Conservation (phyloP, 1,140 invertebrate species). For the Prorops nasuta region DNA sequence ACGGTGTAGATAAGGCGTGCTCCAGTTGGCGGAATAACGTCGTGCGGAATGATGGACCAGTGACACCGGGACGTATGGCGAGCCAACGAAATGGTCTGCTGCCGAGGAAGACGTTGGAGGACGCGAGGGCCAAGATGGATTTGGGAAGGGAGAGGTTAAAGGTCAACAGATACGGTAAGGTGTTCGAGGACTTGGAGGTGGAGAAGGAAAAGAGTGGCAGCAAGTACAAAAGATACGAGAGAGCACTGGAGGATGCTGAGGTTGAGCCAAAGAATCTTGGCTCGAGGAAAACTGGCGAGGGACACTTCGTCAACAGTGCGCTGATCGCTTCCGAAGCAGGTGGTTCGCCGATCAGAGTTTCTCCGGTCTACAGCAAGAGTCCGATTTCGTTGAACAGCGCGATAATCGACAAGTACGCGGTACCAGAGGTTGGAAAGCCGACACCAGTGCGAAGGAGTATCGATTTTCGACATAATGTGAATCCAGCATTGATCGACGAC, state of each 20-base stretch:
- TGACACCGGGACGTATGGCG: too few species aligned
- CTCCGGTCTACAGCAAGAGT: conserved; percentile 30
- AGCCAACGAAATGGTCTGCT: too few species aligned
- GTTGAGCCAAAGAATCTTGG: neutral
- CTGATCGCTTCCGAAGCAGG: conserved; percentile 23
- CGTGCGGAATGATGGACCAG: neutral
- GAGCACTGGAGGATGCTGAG: neutral
- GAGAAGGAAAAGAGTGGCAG: neutral
- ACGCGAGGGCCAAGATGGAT: neutral
- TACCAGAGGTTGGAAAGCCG: conserved; percentile 9
- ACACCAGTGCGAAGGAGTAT: conserved; percentile 10
- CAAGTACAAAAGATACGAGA: neutral
- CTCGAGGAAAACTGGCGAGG: conserved; percentile 2
- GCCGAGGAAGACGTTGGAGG: too few species aligned
- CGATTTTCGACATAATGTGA: conserved; percentile 36
- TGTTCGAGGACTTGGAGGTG: too few species aligned
- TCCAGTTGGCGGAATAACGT: neutral
- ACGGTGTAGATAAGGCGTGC: conserved; percentile 7
- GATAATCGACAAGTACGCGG: conserved; percentile 41
- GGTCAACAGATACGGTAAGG: neutral
- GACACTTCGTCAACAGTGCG: conserved; percentile 26
- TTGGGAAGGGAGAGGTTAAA: neutral
- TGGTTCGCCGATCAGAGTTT: conserved; percentile 16
- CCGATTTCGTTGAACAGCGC: conserved; percentile 43
- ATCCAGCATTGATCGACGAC: conserved; percentile 48